Evolutionary conservation across 2,797 vertebrate genomes (phyloP), one percentile per base, ranked within the genome.

Genomic region (Clarias laeviceps): DNA sequence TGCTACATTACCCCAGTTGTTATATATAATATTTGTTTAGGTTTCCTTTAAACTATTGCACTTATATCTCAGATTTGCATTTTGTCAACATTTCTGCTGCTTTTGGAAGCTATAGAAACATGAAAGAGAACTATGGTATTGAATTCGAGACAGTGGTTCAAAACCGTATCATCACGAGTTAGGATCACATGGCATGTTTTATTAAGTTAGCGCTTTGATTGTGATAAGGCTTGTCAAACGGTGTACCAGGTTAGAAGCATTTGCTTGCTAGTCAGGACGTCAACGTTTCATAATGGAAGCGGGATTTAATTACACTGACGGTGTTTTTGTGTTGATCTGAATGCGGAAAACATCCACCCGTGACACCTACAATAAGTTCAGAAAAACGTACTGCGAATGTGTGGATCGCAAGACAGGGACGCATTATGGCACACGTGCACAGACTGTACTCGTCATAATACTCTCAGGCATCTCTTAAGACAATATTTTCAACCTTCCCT

Each of bases 141-240:
- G 68, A 73, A 81, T 87, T 89, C 69, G 81, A 86, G 59, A 74
- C 68, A 72, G 80, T 18, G 86, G 45, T 86, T 88, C 84, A 89
- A 88, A 89, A 68, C 27, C 56, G 34, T 20, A 18, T 83, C 79
- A 37, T 79, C 59, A n/a, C 72, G 61, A 15, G 78, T n/a, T 61
- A 73, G 72, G 20, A 17, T 82, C 73, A 84, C 74, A 77, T 2
- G 2, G 74, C 56, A 78, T 59, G 56, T n/a, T 78, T 78, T 84
- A 70, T 73, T 77, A 79, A 79, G 77, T 73, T 24, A 72, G 56
- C 14, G 29, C 77, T 87, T 59, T 80, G 84, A 90, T 65, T 83
- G 27, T 62, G 50, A 88, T 64, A 22, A 29, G 57, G 15, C 32
- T 50, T 64, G 59, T 76, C 37, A 17, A 11, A 74, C 24, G 40